Conservation (phyloP, 1,140 invertebrate genomes). For the Drosophila malerkotliana region DNA sequence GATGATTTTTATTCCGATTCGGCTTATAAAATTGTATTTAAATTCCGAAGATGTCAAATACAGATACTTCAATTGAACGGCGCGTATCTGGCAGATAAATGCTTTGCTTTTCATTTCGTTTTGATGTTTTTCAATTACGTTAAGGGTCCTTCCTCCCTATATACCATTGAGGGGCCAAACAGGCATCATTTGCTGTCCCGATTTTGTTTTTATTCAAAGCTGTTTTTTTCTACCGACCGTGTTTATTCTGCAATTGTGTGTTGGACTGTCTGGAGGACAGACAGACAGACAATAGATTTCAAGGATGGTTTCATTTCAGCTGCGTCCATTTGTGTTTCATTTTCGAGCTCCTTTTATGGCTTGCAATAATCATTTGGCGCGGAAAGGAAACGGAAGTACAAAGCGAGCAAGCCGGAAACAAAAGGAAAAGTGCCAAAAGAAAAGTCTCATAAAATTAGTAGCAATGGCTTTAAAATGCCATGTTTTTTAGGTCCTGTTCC, state of each 20-base stretch:
- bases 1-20: slow-evolving; percentile 35
- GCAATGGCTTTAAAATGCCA: slow-evolving; percentile 74
- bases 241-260: slow-evolving; percentile 61
- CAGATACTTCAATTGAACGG: slow-evolving; percentile 31
- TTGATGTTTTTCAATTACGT: slow-evolving; percentile 76
- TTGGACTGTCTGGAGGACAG: slow-evolving; percentile 34
- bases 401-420: slow-evolving; percentile 22
- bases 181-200: slow-evolving; percentile 36
- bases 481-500: slow-evolving; percentile 32
- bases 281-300: slow-evolving; percentile 75
- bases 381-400: slow-evolving; percentile 44
- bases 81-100: slow-evolving; percentile 56
- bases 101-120: slow-evolving; percentile 67
- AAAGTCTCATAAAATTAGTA: slow-evolving; percentile 75
- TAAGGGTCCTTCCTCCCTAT: slow-evolving; percentile 34
- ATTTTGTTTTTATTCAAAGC: slow-evolving; percentile 32
- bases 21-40: slow-evolving; percentile 38
- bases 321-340: slow-evolving; percentile 51
- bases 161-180: too few relatives aligned
- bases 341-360: slow-evolving; percentile 61
- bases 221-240: slow-evolving; percentile 25
- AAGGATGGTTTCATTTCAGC: slow-evolving; percentile 74
- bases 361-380: slow-evolving; percentile 73
- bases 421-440: slow-evolving; percentile 55
- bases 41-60: slow-evolving; percentile 26